Percentiles rank a stretch among this genome's conserved stretches.
Evolutionary conservation across 30 jellyfish, hydroid and myxozoan species (phyloP).

Genomic region (Hydractinia echinata): DNA sequence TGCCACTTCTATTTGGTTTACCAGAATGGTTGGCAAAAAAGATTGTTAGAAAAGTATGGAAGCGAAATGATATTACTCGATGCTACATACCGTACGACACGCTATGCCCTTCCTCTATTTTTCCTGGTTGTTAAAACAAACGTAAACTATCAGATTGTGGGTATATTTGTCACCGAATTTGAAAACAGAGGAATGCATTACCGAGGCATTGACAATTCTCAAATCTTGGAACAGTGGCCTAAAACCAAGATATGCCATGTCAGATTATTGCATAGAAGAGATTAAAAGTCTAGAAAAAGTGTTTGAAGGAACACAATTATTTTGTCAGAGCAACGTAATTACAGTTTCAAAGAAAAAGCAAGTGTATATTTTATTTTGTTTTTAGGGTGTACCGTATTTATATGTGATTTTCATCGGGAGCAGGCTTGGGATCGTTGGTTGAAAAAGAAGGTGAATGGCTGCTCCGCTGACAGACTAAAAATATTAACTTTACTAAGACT

Average conservation of each 20-base stretch:
- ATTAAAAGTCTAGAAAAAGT: conserved; percentile 21
- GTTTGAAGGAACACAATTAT: background rate
- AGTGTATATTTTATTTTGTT: too few species aligned
- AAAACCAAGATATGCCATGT: conserved; percentile 26
- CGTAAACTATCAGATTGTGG: conserved; percentile 46
- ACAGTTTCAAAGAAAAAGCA: too few species aligned
- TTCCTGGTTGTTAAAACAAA: conserved; percentile 47
- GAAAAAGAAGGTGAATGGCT: too few species aligned
- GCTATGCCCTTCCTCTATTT: conserved; percentile 44
- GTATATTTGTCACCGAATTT: conserved; percentile 34
- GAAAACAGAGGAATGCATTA: conserved; percentile 18
- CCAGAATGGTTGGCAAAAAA: conserved; percentile 37
- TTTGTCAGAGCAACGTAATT: too few species aligned
- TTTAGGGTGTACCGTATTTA: too few species aligned
- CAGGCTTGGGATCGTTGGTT: too few species aligned
- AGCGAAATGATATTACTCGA: conserved; percentile 43
- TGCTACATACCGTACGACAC: conserved; percentile 43
- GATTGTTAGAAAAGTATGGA: conserved; percentile 39
- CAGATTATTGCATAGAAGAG: conserved; percentile 48
- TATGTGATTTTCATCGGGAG: too few species aligned
- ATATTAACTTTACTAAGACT: too few species aligned
- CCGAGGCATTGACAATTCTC: conserved; percentile 14
- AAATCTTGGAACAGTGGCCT: conserved; percentile 27
- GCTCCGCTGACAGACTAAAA: too few species aligned
- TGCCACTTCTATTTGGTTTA: conserved; percentile 24